These are phyloP conservation scores for Pangasius macronema DNA, from an alignment of 2,797 vertebrate species.

Conservation along the genomic window DNA sequence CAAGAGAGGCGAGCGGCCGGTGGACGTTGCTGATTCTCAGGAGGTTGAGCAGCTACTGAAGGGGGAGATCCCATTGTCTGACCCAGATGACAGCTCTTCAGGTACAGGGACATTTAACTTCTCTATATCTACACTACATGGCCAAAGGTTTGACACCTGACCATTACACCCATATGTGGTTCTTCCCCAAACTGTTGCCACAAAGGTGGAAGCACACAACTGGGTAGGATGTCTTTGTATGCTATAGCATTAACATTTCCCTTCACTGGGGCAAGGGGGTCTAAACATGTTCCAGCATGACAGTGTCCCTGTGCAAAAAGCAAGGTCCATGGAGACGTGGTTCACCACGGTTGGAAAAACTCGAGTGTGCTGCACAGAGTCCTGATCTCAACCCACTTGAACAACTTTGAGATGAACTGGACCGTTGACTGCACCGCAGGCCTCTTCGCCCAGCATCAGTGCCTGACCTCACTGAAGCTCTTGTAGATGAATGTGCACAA, in stretches of 20 bases:
- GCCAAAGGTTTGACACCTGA: too few relatives aligned
- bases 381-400: not conserved
- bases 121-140: not conserved
- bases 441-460: not conserved
- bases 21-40: constrained; percentile 96
- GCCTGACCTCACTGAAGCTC: not conserved
- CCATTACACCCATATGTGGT: not conserved
- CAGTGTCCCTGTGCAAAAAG: not conserved
- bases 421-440: not conserved
- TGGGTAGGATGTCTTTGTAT: not conserved
- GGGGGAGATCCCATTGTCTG: constrained; percentile 89
- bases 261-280: not conserved
- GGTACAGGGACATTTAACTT: constrained; percentile 68
- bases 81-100: constrained; percentile 92
- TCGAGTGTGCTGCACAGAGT: not conserved
- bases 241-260: not conserved
- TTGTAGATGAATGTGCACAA: not conserved
- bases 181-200: not conserved
- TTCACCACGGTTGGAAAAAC: not conserved
- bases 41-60: constrained; percentile 93
- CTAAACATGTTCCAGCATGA: not conserved
- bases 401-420: not conserved
- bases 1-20: constrained; percentile 93
- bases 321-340: not conserved
- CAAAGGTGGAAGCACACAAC: not conserved